Percentiles rank a stretch among this genome's conserved stretches.
Evolutionary conservation across 1,140 invertebrate genomes (phyloP).

Genomic region (Leptopilina boulardi): DNA sequence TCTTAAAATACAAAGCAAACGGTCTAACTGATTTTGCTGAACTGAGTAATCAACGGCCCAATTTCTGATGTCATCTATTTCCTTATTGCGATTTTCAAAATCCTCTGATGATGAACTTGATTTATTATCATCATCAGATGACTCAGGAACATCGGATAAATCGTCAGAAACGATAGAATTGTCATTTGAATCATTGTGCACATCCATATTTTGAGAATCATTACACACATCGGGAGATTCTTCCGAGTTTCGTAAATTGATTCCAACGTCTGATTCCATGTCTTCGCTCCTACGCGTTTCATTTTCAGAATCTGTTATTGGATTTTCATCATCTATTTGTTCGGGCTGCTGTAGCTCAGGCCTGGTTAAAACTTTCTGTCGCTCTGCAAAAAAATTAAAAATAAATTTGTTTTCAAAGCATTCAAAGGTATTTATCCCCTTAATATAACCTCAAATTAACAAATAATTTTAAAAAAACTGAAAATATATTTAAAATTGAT

Average conservation of each 20-base stretch:
- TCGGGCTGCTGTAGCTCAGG: not conserved
- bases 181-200: not conserved
- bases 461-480: too few relatives aligned
- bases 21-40: slow-evolving; percentile 35
- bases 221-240: not conserved
- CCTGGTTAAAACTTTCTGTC: not conserved
- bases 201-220: not conserved
- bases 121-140: not conserved
- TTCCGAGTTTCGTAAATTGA: not conserved
- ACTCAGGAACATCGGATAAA: too few relatives aligned
- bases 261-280: not conserved
- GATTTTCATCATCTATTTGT: not conserved
- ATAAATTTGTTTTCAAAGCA: too few relatives aligned
- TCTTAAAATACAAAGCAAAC: slow-evolving; percentile 36
- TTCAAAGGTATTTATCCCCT: too few relatives aligned
- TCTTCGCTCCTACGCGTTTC: not conserved
- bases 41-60: slow-evolving; percentile 31
- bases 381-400: not conserved
- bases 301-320: not conserved
- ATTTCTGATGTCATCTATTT: slow-evolving; percentile 4
- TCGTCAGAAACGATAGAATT: not conserved
- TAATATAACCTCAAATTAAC: too few relatives aligned
- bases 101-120: too few relatives aligned
- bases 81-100: not conserved
- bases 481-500: too few relatives aligned